Conservation (phyloP, 2,113 vertebrate genomes). For the Callochromis pleurospilus region DNA sequence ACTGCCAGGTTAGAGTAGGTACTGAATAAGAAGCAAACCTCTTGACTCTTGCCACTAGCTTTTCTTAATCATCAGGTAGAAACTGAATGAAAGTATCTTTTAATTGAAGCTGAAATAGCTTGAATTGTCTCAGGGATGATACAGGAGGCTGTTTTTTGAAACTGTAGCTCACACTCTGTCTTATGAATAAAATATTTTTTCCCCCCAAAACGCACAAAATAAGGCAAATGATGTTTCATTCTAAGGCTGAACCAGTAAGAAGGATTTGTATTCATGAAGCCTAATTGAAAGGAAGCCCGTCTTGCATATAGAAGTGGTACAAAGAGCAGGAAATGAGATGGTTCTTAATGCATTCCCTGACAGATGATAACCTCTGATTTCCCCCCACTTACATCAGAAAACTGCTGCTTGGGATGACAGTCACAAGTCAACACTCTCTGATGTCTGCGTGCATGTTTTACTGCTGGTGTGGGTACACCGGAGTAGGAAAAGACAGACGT, state of each 20-base stretch:
- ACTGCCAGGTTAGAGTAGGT: neutral
- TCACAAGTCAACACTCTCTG: constrained; percentile 52
- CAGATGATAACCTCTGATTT: constrained; percentile 67
- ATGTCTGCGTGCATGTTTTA: neutral
- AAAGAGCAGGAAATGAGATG: constrained; percentile 55
- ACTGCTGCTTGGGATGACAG: constrained; percentile 54
- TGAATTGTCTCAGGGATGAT: neutral
- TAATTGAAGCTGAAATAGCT: neutral
- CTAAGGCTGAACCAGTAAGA: neutral
- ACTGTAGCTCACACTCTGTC: neutral
- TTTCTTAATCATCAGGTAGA: neutral
- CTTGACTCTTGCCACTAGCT: neutral
- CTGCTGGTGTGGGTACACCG: neutral
- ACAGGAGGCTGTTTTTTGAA: neutral
- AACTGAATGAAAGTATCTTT: neutral
- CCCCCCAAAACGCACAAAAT: rapidly evolving
- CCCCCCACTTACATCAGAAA: constrained; percentile 52
- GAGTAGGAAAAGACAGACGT: neutral
- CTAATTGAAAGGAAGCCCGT: constrained; percentile 59
- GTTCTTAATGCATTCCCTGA: constrained; percentile 41
- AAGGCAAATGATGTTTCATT: constrained; percentile 9
- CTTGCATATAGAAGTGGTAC: constrained; percentile 38
- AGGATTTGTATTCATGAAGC: constrained; percentile 44
- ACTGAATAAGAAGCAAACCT: neutral
- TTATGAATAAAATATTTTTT: neutral